phyloP scores from a whole-genome alignment of 2,113 vertebrate genomes.

The Galemys pyrenaicus region DNA sequence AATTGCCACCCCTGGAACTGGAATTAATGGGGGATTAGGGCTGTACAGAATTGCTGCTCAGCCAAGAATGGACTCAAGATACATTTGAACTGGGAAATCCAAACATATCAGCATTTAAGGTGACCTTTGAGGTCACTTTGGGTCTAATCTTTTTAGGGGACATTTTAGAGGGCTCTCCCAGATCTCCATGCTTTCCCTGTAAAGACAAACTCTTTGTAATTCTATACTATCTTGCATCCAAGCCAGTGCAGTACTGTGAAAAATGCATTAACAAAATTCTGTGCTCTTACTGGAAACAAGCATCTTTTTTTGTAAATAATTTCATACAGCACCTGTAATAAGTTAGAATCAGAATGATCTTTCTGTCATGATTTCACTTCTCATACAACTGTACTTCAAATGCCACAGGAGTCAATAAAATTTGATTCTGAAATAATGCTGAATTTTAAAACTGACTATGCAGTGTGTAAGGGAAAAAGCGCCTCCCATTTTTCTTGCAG shows the following conservation, averaged over 20 bases:
- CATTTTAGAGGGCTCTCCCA: not conserved
- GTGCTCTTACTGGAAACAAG: conserved; percentile 23
- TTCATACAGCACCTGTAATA: conserved; percentile 48
- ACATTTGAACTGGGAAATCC: not conserved
- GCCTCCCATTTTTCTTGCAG: conserved; percentile 67
- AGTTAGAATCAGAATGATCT: conserved; percentile 62
- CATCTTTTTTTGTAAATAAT: conserved; percentile 54
- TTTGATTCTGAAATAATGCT: conserved; percentile 66
- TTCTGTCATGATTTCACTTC: conserved; percentile 63
- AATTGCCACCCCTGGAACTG: not conserved
- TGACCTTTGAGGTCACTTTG: not conserved
- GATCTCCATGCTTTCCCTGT: not conserved
- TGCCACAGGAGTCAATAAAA: conserved; percentile 63
- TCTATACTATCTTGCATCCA: not conserved
- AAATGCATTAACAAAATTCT: not conserved
- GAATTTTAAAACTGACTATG: conserved; percentile 71
- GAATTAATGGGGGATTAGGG: no score
- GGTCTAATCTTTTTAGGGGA: not conserved
- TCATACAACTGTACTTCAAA: conserved; percentile 57
- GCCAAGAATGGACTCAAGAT: not conserved
- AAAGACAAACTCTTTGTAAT: not conserved
- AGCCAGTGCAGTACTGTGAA: not conserved
- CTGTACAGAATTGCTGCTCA: not conserved
- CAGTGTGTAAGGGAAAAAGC: conserved; percentile 2
- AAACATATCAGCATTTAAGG: not conserved